Conservation (phyloP, 2,797 vertebrate genomes). For the Dendrocincla fuliginosa region DNA sequence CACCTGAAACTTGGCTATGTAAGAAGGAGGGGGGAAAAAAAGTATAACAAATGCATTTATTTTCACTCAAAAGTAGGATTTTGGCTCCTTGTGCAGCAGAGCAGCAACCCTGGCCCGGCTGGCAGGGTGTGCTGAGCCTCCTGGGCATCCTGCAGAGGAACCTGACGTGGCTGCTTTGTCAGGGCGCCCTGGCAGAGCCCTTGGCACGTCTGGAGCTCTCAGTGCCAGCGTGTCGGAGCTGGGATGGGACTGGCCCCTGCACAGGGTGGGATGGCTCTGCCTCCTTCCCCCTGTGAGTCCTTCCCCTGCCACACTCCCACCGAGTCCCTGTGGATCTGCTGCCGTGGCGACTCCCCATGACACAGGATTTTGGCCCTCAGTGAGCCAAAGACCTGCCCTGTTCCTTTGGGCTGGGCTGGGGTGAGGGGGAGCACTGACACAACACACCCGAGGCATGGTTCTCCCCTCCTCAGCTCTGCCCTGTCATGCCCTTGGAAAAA, state of each 20-base stretch:
- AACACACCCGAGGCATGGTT: background rate
- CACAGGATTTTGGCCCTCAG: background rate
- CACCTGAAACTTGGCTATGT: background rate
- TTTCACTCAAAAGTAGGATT: background rate
- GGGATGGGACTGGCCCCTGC: background rate
- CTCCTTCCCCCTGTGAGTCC: background rate
- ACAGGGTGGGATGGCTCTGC: background rate
- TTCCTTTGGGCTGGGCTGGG: background rate
- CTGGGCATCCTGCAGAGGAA: background rate
- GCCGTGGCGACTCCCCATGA: background rate
- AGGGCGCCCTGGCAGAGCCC: background rate
- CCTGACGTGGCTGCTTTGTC: background rate
- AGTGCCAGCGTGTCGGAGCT: background rate
- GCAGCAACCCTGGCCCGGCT: background rate
- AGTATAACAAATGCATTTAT: background rate
- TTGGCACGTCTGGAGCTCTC: background rate
- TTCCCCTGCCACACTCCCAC: background rate
- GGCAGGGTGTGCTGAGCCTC: background rate
- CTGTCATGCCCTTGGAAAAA: background rate
- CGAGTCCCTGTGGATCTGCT: background rate
- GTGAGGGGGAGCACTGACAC: background rate
- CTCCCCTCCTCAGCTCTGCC: background rate
- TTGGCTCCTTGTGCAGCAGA: background rate
- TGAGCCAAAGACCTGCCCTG: background rate
- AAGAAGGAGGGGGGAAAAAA: background rate